A percentile compares a stretch with the other conserved stretches of the same genome.
Conservation (phyloP, 2,113 vertebrate genomes). For the Nipponia nippon region DNA sequence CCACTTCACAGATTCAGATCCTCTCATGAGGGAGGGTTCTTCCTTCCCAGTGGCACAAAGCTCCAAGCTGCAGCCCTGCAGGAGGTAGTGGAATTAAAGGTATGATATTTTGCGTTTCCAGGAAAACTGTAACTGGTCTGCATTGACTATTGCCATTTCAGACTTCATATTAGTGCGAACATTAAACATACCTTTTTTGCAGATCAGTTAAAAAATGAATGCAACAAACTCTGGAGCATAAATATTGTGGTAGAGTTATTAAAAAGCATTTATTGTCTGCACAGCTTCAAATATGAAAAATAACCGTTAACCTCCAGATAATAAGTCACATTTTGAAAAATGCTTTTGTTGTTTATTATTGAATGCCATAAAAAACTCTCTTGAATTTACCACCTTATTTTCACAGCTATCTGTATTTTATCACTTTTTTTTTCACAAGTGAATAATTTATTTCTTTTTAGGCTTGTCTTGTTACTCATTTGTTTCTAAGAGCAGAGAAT, state of each 20-base stretch:
- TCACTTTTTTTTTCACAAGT: not conserved
- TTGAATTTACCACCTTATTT: not conserved
- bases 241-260: not conserved
- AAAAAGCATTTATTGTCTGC: not conserved
- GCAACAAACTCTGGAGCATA: not conserved
- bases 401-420: not conserved
- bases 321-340: not conserved
- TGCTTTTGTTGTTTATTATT: not conserved
- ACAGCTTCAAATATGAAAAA: not conserved
- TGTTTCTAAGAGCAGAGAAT: not conserved
- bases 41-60: not conserved
- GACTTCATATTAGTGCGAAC: not conserved
- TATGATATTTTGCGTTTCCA: not conserved
- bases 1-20: not conserved
- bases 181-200: not conserved
- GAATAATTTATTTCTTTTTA: not conserved
- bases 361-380: not conserved
- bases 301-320: not conserved
- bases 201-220: not conserved
- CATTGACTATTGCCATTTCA: not conserved
- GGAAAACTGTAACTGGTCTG: not conserved
- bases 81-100: not conserved
- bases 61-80: not conserved
- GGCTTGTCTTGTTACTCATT: not conserved
- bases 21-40: not conserved